Evolutionary conservation across 2,797 vertebrate genomes (phyloP).

Genomic region (Cirrhinus molitorella): DNA sequence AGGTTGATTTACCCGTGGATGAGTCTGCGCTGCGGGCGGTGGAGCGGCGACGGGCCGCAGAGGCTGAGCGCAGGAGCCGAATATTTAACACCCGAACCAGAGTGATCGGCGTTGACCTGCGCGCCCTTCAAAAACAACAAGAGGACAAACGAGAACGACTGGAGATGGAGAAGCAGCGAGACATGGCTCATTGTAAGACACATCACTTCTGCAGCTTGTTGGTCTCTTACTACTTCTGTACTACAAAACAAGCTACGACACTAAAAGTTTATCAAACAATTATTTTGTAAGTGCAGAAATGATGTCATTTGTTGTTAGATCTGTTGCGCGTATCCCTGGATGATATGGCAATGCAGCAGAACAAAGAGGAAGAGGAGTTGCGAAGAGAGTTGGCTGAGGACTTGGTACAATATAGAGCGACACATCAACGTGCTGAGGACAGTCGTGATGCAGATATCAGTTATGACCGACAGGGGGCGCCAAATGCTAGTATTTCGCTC

Average conservation of each 20-base stretch:
- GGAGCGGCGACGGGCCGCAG: constrained; percentile 71
- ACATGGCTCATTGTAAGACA: constrained; percentile 71
- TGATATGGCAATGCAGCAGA: constrained; percentile 65
- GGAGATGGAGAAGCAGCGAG: constrained; percentile 64
- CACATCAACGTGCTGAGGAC: constrained; percentile 71
- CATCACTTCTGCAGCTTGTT: too few relatives aligned
- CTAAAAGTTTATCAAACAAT: too few relatives aligned
- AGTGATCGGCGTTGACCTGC: constrained; percentile 76
- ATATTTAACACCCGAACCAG: constrained; percentile 74
- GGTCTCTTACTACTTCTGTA: not conserved
- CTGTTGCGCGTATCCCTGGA: constrained; percentile 65
- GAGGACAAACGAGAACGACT: constrained; percentile 67
- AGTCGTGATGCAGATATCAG: constrained; percentile 75
- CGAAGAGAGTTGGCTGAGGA: constrained; percentile 63
- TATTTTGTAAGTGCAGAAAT: not conserved
- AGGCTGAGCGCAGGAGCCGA: constrained; percentile 70
- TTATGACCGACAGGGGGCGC: constrained; percentile 69
- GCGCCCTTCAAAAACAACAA: constrained; percentile 72
- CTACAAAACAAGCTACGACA: not conserved
- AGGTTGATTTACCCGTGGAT: constrained; percentile 69
- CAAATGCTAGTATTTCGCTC: constrained; percentile 53
- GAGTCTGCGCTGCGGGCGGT: constrained; percentile 56
- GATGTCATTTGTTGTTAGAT: constrained; percentile 64
- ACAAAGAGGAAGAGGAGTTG: constrained; percentile 65
- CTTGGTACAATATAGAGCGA: constrained; percentile 68